Evolutionary conservation across 2,888 invertebrate genomes (phyloP), one percentile per base, ranked within the genome.

Genomic region (Eurytoma adleriae): DNA sequence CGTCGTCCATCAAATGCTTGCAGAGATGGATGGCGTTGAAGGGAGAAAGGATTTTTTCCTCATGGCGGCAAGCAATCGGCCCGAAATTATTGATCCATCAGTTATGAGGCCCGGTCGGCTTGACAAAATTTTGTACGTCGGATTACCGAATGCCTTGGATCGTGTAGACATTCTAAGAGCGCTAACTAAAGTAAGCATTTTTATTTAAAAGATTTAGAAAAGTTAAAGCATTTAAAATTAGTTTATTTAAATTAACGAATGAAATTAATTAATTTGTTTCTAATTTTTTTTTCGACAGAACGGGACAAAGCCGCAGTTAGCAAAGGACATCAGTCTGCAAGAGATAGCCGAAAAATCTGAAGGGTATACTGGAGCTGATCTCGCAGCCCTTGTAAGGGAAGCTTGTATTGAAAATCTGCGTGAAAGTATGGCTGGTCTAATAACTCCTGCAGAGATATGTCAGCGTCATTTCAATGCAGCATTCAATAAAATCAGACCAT

Each of bases 21-120:
- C 99, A 0, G 99, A 99, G 93, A 98, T 99, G 99, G 99, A 99
- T 89, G 99, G 99, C 3, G 94, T 99, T 59, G 97, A 98, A 89
- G 94, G 95, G 48, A 94, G 99, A 68, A 95, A 96, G 88, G 97
- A 97, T 1, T 99, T 99, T 4, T 99, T 97, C 90, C 93, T 99
- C 24, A 94, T 99, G 92, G 99, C 98, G 0, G 99, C 99, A 0
- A 98, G 97, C 40, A 99, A 99, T 92, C 93, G 99, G 85, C 98
- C 98, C 0, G 98, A 99, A 87, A 98, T 98, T 27, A 95, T 99
- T 77, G 99, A 99, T 91, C 96, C 98, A 3, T 99, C 99, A 0
- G 95, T 99, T 57, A 91, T 99, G 81, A 92, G 98, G 86, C 96
- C 96, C 0, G 99, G 99, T 0, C 94, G 99, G 84, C 92, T 99